Evolutionary conservation across 1,140 invertebrate genomes (phyloP).

Genomic region (Ganaspis sp.): DNA sequence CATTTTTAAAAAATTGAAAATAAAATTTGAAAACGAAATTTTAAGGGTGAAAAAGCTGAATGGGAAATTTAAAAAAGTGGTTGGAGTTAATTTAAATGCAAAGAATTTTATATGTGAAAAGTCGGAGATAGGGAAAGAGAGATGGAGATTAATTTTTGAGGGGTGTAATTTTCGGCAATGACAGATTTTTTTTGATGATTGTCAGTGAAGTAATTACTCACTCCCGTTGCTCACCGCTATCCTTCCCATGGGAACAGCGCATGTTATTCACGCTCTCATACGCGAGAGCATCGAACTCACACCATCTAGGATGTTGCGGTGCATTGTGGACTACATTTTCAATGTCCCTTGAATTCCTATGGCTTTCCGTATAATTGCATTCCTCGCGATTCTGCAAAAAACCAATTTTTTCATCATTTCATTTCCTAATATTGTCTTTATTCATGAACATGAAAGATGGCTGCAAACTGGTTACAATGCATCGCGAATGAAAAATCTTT

Average conservation of each 20-base stretch:
- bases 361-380: conserved; percentile 45
- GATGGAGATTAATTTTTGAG: background rate
- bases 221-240: conserved; percentile 56
- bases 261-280: conserved; percentile 69
- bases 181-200: conserved; percentile 12
- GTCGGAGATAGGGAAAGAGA: background rate
- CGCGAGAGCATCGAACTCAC: conserved; percentile 54
- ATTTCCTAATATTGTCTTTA: background rate
- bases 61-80: too few relatives aligned
- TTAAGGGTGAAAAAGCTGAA: too few relatives aligned
- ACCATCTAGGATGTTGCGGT: conserved; percentile 46
- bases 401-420: background rate
- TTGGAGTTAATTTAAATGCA: too few relatives aligned
- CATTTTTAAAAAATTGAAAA: too few relatives aligned
- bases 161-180: background rate
- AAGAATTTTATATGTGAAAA: background rate
- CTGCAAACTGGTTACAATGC: too few relatives aligned
- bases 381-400: conserved; percentile 49
- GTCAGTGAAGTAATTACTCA: conserved; percentile 47
- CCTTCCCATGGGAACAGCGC: conserved; percentile 51
- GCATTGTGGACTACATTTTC: conserved; percentile 62
- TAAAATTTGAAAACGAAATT: too few relatives aligned
- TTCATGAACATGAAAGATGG: background rate
- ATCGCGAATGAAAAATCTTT: too few relatives aligned
- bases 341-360: conserved; percentile 47